phyloP scores from a whole-genome alignment of 2,113 vertebrate genomes.

The Actenoides lindsayi region DNA sequence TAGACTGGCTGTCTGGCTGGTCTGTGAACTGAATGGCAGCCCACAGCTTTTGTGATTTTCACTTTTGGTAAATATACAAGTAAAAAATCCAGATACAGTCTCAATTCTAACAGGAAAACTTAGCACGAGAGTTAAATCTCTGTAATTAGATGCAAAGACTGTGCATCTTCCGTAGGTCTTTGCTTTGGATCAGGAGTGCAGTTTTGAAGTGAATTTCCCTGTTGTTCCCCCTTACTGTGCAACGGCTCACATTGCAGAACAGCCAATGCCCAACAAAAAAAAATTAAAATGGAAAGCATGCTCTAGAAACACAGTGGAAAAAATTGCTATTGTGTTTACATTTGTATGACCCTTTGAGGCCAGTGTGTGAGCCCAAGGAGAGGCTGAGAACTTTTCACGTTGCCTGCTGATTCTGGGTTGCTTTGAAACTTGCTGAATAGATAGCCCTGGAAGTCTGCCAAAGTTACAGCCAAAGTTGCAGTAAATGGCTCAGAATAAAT shows the following conservation, averaged over 20 bases:
- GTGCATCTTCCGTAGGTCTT: background rate
- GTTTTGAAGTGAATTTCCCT: background rate
- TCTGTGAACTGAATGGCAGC: background rate
- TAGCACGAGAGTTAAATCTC: background rate
- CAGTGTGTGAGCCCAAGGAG: background rate
- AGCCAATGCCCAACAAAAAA: background rate
- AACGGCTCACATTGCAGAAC: background rate
- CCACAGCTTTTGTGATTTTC: background rate
- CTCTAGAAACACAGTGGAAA: background rate
- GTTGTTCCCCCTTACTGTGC: background rate
- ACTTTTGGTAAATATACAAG: background rate
- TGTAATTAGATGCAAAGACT: background rate
- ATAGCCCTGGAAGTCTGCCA: background rate
- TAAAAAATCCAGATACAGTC: background rate
- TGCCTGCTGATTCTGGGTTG: background rate
- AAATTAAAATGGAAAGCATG: background rate
- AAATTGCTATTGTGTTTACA: constrained; percentile 8
- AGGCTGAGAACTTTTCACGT: background rate
- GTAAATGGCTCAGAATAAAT: background rate
- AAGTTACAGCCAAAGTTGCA: background rate
- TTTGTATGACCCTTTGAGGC: background rate
- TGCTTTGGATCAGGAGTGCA: background rate
- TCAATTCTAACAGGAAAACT: background rate
- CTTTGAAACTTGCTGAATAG: background rate
- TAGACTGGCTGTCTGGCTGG: background rate